Conservation (phyloP, 2,113 vertebrate genomes). For the Prietella phreatophila region DNA sequence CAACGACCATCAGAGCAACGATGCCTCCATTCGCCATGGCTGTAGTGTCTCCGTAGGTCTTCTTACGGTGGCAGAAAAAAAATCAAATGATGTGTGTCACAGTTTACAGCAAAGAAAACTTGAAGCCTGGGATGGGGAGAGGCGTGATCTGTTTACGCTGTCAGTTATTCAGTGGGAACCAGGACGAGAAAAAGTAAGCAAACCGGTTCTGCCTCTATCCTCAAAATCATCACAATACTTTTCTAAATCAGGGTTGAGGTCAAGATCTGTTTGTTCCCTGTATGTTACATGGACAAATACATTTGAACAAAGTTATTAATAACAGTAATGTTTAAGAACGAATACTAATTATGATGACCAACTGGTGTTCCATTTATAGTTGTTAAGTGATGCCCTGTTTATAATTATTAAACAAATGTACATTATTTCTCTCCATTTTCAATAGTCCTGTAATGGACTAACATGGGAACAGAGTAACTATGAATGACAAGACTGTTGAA, state of each 20-base stretch:
- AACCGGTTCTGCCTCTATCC: conserved; percentile 37
- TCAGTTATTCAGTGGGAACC: conserved; percentile 16
- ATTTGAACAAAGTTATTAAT: not conserved
- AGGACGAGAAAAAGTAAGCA: conserved; percentile 24
- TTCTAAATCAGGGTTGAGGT: not conserved
- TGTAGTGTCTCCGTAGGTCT: conserved; percentile 22
- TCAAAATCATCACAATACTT: not conserved
- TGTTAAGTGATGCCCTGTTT: not conserved
- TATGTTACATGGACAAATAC: not conserved
- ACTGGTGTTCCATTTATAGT: not conserved
- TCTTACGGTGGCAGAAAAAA: not conserved
- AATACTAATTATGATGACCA: not conserved
- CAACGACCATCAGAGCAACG: conserved; percentile 28
- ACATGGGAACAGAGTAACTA: not conserved
- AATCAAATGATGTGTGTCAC: conserved; percentile 1
- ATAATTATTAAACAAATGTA: not conserved
- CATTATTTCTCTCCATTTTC: not conserved
- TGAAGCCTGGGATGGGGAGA: conserved; percentile 20
- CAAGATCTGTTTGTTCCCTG: not conserved
- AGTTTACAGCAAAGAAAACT: not conserved
- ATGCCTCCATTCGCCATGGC: conserved; percentile 42
- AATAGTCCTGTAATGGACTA: too few species aligned
- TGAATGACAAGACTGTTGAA: not conserved
- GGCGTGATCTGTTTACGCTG: conserved; percentile 40
- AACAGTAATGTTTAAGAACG: not conserved